phyloP scores from a whole-genome alignment of 2,888 invertebrate genomes.

The Electrophaes corylata region DNA sequence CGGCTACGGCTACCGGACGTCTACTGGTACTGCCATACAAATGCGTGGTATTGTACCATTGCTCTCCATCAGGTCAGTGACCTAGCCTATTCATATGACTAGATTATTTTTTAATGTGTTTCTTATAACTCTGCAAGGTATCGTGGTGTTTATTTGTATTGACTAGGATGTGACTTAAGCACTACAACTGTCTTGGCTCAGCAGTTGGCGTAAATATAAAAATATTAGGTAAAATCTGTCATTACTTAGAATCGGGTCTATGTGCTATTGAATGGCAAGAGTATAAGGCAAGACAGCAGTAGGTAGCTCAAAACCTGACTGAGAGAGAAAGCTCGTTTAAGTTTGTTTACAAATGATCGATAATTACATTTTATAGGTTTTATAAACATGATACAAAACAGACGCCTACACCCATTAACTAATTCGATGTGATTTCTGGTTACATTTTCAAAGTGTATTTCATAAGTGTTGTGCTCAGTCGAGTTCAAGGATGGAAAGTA shows the following conservation, averaged over 20 bases:
- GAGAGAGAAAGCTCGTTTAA: slow-evolving; percentile 3
- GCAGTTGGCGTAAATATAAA: neutral
- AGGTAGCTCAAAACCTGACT: slow-evolving; percentile 17
- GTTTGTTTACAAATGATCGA: neutral
- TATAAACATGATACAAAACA: slow-evolving; percentile 1
- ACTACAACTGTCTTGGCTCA: neutral
- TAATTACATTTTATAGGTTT: neutral
- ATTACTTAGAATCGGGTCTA: too few species aligned
- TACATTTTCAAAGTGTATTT: neutral
- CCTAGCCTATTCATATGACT: neutral
- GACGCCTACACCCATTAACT: neutral
- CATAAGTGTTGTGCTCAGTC: slow-evolving; percentile 13
- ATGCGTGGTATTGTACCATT: neutral
- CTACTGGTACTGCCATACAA: neutral
- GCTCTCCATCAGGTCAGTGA: neutral
- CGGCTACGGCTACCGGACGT: too few species aligned
- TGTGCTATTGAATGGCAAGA: too few species aligned
- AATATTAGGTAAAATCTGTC: neutral
- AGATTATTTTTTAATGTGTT: neutral
- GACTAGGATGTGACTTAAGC: neutral
- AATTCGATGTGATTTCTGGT: neutral
- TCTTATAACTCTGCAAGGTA: neutral
- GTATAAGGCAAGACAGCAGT: too few species aligned
- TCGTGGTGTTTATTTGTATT: neutral
- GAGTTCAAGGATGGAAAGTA: slow-evolving; percentile 13